Base-by-base conservation (phyloP, 2,888 invertebrate species). In the Parochlus steinenii region DNA sequence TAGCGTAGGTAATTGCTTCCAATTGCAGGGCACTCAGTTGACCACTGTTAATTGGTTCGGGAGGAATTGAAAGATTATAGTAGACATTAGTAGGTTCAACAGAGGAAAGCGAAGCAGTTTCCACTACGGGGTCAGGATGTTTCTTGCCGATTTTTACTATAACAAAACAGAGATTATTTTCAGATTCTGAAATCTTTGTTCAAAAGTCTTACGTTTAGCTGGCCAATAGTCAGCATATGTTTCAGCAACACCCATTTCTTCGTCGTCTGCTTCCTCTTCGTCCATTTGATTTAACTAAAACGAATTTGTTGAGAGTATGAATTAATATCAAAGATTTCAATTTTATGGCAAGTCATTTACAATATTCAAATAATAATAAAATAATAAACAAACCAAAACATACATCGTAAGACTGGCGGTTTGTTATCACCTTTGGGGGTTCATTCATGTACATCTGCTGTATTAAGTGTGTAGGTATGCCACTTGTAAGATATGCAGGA, bases 221-320 rank as follows among this genome's bases (percentile, higher is more conserved):
- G 98, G 98, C 85, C 89, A 90, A 54, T 98, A 99, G 51, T 97
- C 93, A 5, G 92, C 82, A 53, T 97, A 98, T 0, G 97, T 98
- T 59, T 98, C 98, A 0, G 95, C 93, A 12, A 95, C 90, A 10
- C 93, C 95, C 71, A 97, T 77, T 50, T 93, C 92, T 51, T 95
- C 93, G 45, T 90, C 92, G 42, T 93, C 92, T 0, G 78, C 87
- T 48, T 80, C 82, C 42, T 77, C 81, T 46, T 82, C 85, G 39
- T 74, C 75, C 1, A 24, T 24, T 28, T 36, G 29, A 16, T 36
- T 19, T 5, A 36, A 22, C 36, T 36, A 8, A 2, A 28, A 32
- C 23, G 3, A 24, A 16, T 16, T 11, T 16, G 23, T 23, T 23
- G 7, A 23, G 23, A 8, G 7, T 23, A 10, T 25, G n/a, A 25